Percentiles rank a stretch among this genome's conserved stretches.
These are phyloP conservation scores for Hirudinaria manillensis DNA, from an alignment of 2,888 invertebrate species.

Conservation along the genomic window DNA sequence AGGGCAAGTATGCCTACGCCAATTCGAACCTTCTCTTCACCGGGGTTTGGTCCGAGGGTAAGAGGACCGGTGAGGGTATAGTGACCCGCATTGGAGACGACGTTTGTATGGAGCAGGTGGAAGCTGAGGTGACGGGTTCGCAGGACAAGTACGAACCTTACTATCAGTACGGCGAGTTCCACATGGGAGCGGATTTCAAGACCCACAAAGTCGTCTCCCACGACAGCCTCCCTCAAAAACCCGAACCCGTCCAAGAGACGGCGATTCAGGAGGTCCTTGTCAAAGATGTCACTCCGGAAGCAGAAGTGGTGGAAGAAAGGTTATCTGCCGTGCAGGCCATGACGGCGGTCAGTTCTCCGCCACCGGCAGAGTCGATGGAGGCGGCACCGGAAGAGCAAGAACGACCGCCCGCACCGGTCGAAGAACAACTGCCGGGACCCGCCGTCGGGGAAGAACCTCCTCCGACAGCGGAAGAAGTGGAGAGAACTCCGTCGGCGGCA, in stretches of 20 bases:
- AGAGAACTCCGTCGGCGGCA: too few relatives aligned
- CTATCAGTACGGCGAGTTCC: conserved; percentile 24
- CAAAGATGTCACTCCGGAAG: neutral
- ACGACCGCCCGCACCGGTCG: neutral
- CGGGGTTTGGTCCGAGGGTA: conserved; percentile 27
- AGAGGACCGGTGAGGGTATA: conserved; percentile 29
- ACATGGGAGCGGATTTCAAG: conserved; percentile 12
- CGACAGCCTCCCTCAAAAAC: neutral
- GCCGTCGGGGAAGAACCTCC: too few relatives aligned
- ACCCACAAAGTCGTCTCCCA: neutral
- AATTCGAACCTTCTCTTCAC: conserved; percentile 29
- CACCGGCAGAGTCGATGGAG: neutral
- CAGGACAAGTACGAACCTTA: neutral
- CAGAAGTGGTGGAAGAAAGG: neutral
- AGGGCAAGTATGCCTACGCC: conserved; percentile 47
- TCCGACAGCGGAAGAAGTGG: too few relatives aligned
- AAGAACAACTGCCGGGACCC: neutral
- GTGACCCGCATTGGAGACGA: conserved; percentile 29
- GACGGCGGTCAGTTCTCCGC: neutral
- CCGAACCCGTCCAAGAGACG: neutral
- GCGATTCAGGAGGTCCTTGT: neutral
- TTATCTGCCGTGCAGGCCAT: neutral
- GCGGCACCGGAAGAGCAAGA: neutral
- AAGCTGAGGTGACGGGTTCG: neutral
- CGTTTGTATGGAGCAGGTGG: neutral